phyloP scores from a whole-genome alignment of 1,140 invertebrate genomes.

The Diorhabda sublineata region DNA sequence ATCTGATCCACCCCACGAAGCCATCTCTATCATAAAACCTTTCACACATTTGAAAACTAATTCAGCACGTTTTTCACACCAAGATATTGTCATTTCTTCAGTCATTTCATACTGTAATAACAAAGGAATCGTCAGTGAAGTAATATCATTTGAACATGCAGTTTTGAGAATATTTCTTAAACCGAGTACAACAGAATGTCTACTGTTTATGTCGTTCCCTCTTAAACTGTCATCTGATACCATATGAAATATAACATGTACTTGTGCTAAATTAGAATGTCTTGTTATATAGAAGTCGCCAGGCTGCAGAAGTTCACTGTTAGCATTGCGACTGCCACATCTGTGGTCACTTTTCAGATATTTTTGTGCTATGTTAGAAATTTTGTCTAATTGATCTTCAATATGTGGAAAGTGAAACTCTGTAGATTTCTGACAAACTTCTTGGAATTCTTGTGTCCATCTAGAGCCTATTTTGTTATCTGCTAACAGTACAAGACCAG shows the following conservation, averaged over 20 bases:
- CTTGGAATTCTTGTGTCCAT: slow-evolving; percentile 64
- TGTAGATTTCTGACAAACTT: slow-evolving; percentile 62
- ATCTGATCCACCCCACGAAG: slow-evolving; percentile 85
- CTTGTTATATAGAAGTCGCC: slow-evolving; percentile 93
- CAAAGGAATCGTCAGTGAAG: slow-evolving; percentile 88
- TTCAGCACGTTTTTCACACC: slow-evolving; percentile 94
- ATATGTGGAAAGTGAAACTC: slow-evolving; percentile 89
- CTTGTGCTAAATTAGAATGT: slow-evolving; percentile 93
- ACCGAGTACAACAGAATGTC: slow-evolving; percentile 93
- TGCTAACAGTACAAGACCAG: slow-evolving; percentile 80
- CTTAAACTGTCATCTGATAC: slow-evolving; percentile 73
- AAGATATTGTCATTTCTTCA: slow-evolving; percentile 95
- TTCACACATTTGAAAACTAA: slow-evolving; percentile 98
- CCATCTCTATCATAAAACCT: slow-evolving; percentile 99
- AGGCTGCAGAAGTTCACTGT: slow-evolving; percentile 61
- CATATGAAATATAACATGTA: slow-evolving; percentile 93
- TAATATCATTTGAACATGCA: slow-evolving; percentile 89
- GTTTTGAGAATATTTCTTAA: slow-evolving; percentile 92
- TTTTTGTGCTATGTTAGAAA: slow-evolving; percentile 46
- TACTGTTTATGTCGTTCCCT: slow-evolving; percentile 85
- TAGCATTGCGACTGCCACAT: slow-evolving; percentile 29
- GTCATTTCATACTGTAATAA: slow-evolving; percentile 88
- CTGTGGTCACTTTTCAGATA: slow-evolving; percentile 35
- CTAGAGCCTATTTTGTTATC: slow-evolving; percentile 72
- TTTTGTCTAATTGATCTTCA: slow-evolving; percentile 78